Evolutionary conservation across 2,797 vertebrate genomes (phyloP), one percentile per base, ranked within the genome.

Genomic region (Parauchenoglanis ngamensis): DNA sequence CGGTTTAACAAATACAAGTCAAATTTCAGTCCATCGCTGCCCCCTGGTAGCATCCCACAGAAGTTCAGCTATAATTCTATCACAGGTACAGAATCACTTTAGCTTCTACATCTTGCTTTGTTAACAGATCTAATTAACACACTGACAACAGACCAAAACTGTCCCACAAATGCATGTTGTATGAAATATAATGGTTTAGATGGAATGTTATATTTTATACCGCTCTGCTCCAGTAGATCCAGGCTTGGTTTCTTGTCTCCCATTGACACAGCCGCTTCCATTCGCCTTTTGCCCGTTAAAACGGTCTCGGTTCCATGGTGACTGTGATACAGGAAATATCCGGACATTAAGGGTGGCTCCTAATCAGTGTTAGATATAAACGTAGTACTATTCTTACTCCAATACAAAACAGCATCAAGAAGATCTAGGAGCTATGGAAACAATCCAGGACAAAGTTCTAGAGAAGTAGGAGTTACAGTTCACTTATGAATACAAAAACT

Each of bases 231-330:
- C 57, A 23, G 63, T 25, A 72, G 28, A 15, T 13, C 31, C 31
- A 80, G 65, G 23, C 31, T 72, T 88, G 13, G 54, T 56, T 31
- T 87, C 70, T 35, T 5, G 61, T 1, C 59, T 67, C 7, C 89
- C 3, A 7, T 83, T 94, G 84, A 88, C 85, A 87, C 90, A 78
- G 90, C 89, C 86, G 90, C 86, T 31, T 77, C 88, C 90, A 77
- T 89, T 80, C 7, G 61, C 35, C 1, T 46, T 35, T 21, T 72
- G 89, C 77, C 90, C 88, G n/a, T 86, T 35, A 5, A 76, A 54
- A 80, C 65, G 2, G 7, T 19, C 31, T 28, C 80, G 83, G n/a
- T 23, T 54, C 75, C 90, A 92, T 12, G 87, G 89, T 54, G 25
- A 40, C 89, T 90, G 86, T 49, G 35, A 19, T 7, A 70, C 21